phyloP scores from a whole-genome alignment of 2,888 invertebrate genomes.

The Hirtodrosophila histrioides region DNA sequence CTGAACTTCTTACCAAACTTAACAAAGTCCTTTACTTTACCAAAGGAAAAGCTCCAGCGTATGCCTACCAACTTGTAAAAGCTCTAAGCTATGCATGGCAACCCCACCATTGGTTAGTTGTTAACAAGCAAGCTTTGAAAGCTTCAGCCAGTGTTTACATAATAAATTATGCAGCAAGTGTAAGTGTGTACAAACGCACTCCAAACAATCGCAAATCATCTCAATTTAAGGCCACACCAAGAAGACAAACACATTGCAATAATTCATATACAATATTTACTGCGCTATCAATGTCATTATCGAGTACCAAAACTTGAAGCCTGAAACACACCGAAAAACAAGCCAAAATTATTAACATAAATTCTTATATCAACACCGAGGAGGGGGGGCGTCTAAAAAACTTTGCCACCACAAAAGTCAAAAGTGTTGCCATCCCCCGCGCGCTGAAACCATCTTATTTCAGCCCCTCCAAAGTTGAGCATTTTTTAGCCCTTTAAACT shows the following conservation, averaged over 20 bases:
- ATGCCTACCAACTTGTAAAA: conserved; percentile 15
- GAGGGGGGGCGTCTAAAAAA: conserved; percentile 31
- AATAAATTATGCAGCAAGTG: conserved; percentile 10
- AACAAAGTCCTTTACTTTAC: conserved; percentile 9
- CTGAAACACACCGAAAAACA: conserved; percentile 19
- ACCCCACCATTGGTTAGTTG: conserved; percentile 10
- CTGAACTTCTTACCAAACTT: conserved; percentile 10
- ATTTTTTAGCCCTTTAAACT: conserved; percentile 60
- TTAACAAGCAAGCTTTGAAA: conserved; percentile 39
- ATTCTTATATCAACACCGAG: conserved; percentile 64
- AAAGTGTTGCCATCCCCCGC: conserved; percentile 61
- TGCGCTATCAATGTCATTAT: conserved; percentile 73
- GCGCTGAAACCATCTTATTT: conserved; percentile 32
- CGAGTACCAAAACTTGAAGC: conserved; percentile 59
- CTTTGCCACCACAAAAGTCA: conserved; percentile 70
- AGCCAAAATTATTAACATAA: conserved; percentile 75
- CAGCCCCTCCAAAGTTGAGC: conserved; percentile 48
- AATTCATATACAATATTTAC: conserved; percentile 67
- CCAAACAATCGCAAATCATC: conserved; percentile 10
- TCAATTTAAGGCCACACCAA: conserved; percentile 6
- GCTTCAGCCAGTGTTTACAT: conserved; percentile 43
- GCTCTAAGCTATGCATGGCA: conserved; percentile 14
- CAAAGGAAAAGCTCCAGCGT: conserved; percentile 22
- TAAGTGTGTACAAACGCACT: not conserved
- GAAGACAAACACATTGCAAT: conserved; percentile 44